These are phyloP conservation scores for Brachionus asplanchnoidis DNA, from an alignment of 1,140 invertebrate genomes.

Conservation along the genomic window DNA sequence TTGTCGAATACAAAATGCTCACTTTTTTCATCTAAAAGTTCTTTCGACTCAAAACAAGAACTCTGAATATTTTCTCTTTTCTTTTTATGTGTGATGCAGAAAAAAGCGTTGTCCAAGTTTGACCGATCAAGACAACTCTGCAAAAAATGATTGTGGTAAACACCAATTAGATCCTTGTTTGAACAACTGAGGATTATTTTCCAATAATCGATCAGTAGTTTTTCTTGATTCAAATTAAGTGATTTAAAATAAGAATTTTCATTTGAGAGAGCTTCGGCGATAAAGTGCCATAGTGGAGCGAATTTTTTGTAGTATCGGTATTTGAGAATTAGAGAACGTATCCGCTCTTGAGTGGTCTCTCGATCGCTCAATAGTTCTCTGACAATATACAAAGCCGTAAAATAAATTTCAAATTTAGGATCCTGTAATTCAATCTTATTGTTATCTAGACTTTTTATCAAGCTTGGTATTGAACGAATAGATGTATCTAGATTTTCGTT, in stretches of 20 bases:
- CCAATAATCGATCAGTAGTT: not conserved
- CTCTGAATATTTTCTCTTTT: not conserved
- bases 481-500: not conserved
- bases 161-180: not conserved
- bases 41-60: not conserved
- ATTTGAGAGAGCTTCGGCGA: not conserved
- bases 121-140: not conserved
- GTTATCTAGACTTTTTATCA: not conserved
- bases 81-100: not conserved
- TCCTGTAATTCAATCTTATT: not conserved
- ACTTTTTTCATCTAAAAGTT: not conserved
- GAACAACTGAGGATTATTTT: not conserved
- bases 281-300: not conserved
- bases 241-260: not conserved
- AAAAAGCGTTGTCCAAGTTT: not conserved
- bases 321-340: not conserved
- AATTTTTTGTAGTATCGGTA: constrained; percentile 7
- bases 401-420: not conserved
- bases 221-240: not conserved
- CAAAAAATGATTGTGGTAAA: not conserved
- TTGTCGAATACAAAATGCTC: not conserved
- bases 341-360: not conserved
- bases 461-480: not conserved
- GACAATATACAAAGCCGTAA: not conserved
- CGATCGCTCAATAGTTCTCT: not conserved